Base-by-base conservation (phyloP, 2,888 invertebrate genomes). In the Sthenelais limicola region DNA sequence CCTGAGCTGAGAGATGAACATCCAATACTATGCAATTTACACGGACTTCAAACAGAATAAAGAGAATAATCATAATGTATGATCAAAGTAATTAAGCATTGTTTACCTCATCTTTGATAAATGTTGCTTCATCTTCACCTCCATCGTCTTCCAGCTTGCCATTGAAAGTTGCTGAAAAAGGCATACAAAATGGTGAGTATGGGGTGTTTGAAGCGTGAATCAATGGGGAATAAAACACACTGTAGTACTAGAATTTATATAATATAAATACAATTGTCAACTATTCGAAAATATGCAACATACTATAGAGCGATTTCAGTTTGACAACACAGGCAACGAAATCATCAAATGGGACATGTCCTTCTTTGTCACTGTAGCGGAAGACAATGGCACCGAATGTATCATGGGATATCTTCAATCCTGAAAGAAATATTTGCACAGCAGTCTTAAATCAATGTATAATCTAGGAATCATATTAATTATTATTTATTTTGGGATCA, bases 281-380 rank as follows among this genome's bases (percentile, higher is more conserved):
- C n/a, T n/a, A n/a, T n/a, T n/a, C n/a, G n/a, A n/a, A n/a, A n/a
- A n/a, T n/a, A n/a, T n/a, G n/a, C n/a, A n/a, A 86, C 92, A 91
- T 89, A 96, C 97, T 95, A 85, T 98, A 95, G 94, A 96, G 96
- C 62, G 94, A 93, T 90, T 96, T 97, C 75, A 98, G 91, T 88
- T 95, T 93, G 80, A 97, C 93, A 43, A 95, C 92, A 87, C 97
- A 97, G 93, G 95, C 93, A 80, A 98, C 93, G 88, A 95, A 98
- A 88, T 97, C 97, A 83, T 97, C 96, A 87, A 98, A 97, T 78
- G 92, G 91, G 75, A 98, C 92, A 87, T 92, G 92, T 35, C 95
- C 95, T 78, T 93, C 92, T 74, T 82, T 83, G 78, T 93, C 93
- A 71, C 95, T 94, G 89, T 96, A 98, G 84, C 97, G 92, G 89